Evolutionary conservation across 2,888 invertebrate species (phyloP), one percentile per base, ranked within the genome.

Genomic region (Agelastica alni): DNA sequence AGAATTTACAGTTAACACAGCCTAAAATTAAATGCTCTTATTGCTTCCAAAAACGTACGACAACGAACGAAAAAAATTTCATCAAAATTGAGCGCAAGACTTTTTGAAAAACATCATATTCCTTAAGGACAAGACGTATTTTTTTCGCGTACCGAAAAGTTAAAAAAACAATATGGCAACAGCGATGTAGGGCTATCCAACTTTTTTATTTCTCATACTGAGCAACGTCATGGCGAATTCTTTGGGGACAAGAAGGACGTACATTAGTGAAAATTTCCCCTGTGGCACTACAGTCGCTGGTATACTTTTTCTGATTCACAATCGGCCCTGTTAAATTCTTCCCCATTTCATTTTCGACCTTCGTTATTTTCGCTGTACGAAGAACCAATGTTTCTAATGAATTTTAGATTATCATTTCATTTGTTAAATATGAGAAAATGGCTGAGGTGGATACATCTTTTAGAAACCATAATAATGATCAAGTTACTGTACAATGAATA

Each of bases 231-330:
- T 45, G 20, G 32, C 34, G n/a, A 55, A 55, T 31, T 51, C 55
- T 51, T 55, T 45, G 26, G 55, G 55, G 51, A 55, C 17, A 37
- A 41, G 41, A 42, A 37, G 55, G 51, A 67, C 62, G 67, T 68
- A 69, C 74, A 75, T 75, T 74, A 75, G 70, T 65, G 72, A 71
- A 70, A 75, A 75, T 75, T 75, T 75, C 75, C 74, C 75, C 63
- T 67, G 75, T 69, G 74, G 67, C 74, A 28, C 39, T 26, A 44
- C 49, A 45, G 42, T 39, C 42, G 42, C 51, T 42, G 65, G 60
- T 65, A 65, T 65, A 69, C 70, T 70, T 70, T 65, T 69, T 69
- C 71, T 69, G 70, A 71, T 72, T 68, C 71, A 63, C 66, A 66
- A 68, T 69, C 67, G 67, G 59, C 62, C 62, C 62, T 52, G 43